Evolutionary conservation across 2,113 vertebrate genomes (phyloP).

Genomic region (Gymnarchus niloticus): DNA sequence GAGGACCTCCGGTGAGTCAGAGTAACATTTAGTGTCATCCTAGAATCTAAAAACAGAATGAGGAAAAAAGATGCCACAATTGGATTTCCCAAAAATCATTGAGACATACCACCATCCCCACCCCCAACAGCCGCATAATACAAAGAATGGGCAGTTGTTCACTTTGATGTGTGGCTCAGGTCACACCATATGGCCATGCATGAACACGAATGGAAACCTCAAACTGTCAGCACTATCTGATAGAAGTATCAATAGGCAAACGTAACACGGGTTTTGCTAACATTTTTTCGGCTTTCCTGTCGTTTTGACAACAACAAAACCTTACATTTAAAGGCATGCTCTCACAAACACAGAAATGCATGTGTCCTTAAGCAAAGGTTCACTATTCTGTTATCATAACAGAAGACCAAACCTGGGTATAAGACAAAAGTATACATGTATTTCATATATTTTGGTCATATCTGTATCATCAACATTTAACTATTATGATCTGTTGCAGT

Average conservation of each 20-base stretch:
- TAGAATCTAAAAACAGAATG: slow-evolving; percentile 43
- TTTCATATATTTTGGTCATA: no score
- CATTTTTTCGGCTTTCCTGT: neutral
- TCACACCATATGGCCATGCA: slow-evolving; percentile 40
- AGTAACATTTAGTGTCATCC: slow-evolving; percentile 41
- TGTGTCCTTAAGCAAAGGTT: neutral
- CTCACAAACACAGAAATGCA: neutral
- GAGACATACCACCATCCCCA: slow-evolving; percentile 37
- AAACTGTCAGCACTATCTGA: no score
- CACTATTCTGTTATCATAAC: neutral
- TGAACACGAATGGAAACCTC: slow-evolving; percentile 51
- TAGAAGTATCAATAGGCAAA: no score
- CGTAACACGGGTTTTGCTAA: neutral
- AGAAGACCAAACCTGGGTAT: neutral
- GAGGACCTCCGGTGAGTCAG: slow-evolving; percentile 41
- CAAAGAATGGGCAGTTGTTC: slow-evolving; percentile 33
- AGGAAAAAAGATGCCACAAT: slow-evolving; percentile 12
- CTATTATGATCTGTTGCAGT: neutral
- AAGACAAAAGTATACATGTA: neutral
- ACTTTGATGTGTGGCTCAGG: slow-evolving; percentile 15
- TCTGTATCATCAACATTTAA: neutral
- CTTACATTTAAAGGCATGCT: neutral
- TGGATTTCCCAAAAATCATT: slow-evolving; percentile 30
- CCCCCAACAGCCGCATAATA: neutral
- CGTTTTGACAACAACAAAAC: neutral